phyloP scores from a whole-genome alignment of 1,140 invertebrate species.

The Cylas formicarius region DNA sequence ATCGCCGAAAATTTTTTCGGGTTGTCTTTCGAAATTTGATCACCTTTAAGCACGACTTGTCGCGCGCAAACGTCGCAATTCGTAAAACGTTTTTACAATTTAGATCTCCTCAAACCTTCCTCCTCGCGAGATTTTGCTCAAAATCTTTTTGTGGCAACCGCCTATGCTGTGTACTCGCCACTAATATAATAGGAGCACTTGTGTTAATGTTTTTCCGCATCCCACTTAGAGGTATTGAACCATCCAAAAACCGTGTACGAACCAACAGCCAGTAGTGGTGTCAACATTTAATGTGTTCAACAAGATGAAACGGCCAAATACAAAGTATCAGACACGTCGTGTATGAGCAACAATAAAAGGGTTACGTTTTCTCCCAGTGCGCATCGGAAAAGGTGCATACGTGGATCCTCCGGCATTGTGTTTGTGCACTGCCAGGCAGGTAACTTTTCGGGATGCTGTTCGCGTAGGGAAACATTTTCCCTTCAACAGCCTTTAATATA shows the following conservation, averaged over 20 bases:
- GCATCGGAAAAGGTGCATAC: no score
- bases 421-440: conserved; percentile 18
- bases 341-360: conserved; percentile 15
- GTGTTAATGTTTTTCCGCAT: no score
- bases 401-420: conserved; percentile 11
- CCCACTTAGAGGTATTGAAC: conserved; percentile 1
- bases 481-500: conserved; percentile 21
- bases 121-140: background rate
- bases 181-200: no score
- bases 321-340: conserved; percentile 18
- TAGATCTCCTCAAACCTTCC: background rate
- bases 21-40: background rate
- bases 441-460: conserved; percentile 22
- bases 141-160: no score
- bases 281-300: conserved; percentile 19
- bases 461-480: conserved; percentile 14
- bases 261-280: conserved; percentile 10
- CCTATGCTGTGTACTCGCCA: no score
- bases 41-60: background rate
- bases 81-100: background rate
- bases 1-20: no score
- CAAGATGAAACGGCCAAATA: conserved; percentile 20
- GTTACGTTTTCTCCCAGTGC: conserved; percentile 9
- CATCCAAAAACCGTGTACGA: conserved; percentile 8
- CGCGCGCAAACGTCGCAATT: background rate